Conservation (phyloP, 2,797 vertebrate species). For the Bufotes viridis region DNA sequence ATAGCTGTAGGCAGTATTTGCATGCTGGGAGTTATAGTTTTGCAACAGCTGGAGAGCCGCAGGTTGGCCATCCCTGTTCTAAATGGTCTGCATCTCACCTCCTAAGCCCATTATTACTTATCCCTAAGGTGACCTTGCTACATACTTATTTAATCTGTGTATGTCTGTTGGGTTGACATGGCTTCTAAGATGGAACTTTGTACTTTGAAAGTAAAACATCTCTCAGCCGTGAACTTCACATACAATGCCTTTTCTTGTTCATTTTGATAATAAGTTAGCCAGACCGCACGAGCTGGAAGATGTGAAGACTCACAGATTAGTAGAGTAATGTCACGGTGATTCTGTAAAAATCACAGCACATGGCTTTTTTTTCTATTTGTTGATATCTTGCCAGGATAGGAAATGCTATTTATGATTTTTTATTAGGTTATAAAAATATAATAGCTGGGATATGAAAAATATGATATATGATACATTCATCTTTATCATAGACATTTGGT, state of each 20-base stretch:
- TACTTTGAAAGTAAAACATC: background rate
- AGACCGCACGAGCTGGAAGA: too few species aligned
- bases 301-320: background rate
- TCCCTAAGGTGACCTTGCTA: too few species aligned
- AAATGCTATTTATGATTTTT: conserved; percentile 19
- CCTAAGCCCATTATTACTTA: too few species aligned
- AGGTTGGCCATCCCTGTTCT: too few species aligned
- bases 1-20: too few species aligned
- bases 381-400: background rate
- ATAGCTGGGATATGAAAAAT: background rate
- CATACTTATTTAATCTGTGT: background rate
- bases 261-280: background rate
- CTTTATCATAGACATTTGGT: conserved; percentile 21
- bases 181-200: background rate
- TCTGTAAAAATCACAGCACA: background rate
- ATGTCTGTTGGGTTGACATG: background rate
- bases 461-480: conserved; percentile 21
- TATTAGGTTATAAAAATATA: conserved; percentile 18
- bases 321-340: background rate
- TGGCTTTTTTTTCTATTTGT: conserved; percentile 1
- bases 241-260: background rate
- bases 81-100: too few species aligned
- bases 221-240: background rate
- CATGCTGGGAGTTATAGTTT: too few species aligned
- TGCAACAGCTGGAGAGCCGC: too few species aligned